phyloP scores from a whole-genome alignment of 1,140 invertebrate species.

The Drosophila repleta region DNA sequence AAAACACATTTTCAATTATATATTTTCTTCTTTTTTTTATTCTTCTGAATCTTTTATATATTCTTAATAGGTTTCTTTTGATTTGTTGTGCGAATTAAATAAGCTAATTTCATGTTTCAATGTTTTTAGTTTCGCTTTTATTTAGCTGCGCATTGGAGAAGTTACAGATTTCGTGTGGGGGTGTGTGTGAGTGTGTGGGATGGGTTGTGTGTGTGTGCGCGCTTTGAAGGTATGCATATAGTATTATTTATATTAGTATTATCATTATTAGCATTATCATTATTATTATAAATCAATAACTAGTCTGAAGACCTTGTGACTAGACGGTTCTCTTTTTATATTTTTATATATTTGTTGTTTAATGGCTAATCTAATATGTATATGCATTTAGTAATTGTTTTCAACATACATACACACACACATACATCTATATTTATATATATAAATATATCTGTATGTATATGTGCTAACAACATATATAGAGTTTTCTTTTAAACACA shows the following conservation, averaged over 20 bases:
- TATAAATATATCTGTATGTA: conserved; percentile 4
- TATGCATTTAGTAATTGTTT: conserved; percentile 46
- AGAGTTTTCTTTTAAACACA: conserved; percentile 44
- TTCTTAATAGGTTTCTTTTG: conserved; percentile 8
- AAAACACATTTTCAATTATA: conserved; percentile 64
- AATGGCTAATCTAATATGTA: conserved; percentile 49
- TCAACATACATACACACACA: conserved; percentile 7
- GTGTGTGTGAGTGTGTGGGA: conserved; percentile 37
- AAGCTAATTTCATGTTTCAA: conserved; percentile 43
- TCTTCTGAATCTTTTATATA: conserved; percentile 18
- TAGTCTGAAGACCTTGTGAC: conserved; percentile 82
- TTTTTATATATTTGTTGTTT: conserved; percentile 32
- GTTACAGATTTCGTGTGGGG: conserved; percentile 44
- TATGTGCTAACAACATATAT: conserved; percentile 3
- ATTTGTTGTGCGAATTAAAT: conserved; percentile 44
- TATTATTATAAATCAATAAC: conserved; percentile 78
- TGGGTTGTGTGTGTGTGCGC: conserved; percentile 20
- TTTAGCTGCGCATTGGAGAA: conserved; percentile 60
- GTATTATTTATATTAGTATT: conserved; percentile 33
- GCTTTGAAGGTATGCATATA: conserved; percentile 34
- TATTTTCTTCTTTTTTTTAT: conserved; percentile 30
- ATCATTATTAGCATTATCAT: conserved; percentile 21
- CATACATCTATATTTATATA: neutral
- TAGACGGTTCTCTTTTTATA: conserved; percentile 74
- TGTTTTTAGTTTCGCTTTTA: conserved; percentile 18